Evolutionary conservation across 2,797 vertebrate genomes (phyloP).

Genomic region (Parambassis ranga): DNA sequence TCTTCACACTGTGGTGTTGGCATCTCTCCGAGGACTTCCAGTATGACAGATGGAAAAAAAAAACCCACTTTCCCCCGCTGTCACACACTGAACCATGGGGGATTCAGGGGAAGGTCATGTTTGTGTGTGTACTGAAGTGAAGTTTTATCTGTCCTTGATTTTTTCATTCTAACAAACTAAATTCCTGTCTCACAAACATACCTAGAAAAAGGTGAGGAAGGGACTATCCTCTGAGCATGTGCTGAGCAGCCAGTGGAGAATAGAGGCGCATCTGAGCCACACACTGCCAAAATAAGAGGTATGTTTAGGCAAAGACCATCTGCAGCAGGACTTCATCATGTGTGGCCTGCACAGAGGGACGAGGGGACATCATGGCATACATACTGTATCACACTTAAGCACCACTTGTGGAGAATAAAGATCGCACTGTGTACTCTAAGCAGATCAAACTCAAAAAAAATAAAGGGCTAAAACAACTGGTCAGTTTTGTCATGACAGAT

Average conservation of each 20-base stretch:
- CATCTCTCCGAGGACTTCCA: conserved; percentile 65
- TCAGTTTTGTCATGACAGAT: not conserved
- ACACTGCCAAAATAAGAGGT: conserved; percentile 25
- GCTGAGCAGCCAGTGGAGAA: conserved; percentile 49
- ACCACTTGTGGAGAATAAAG: conserved; percentile 42
- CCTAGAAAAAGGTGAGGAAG: conserved; percentile 19
- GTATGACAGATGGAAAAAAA: conserved; percentile 73
- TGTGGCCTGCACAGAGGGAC: conserved; percentile 37
- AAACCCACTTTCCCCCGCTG: conserved; percentile 46
- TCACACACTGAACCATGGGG: conserved; percentile 54
- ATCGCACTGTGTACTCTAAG: not conserved
- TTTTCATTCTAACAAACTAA: conserved; percentile 9
- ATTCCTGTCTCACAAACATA: conserved; percentile 17
- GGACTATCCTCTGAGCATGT: conserved; percentile 27
- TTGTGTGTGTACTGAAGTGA: conserved; percentile 67
- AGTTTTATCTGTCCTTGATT: conserved; percentile 54
- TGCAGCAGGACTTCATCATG: conserved; percentile 47
- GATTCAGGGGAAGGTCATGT: conserved; percentile 61
- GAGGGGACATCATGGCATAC: conserved; percentile 47
- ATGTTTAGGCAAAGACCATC: conserved; percentile 51
- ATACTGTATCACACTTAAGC: conserved; percentile 17
- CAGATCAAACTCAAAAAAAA: conserved; percentile 15
- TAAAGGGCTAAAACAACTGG: not conserved
- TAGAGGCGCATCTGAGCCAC: conserved; percentile 65
- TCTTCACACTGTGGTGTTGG: conserved; percentile 10